A percentile compares a stretch with the other conserved stretches of the same genome.
Evolutionary conservation across 2,797 vertebrate genomes (phyloP).

Genomic region (Mallotus villosus): DNA sequence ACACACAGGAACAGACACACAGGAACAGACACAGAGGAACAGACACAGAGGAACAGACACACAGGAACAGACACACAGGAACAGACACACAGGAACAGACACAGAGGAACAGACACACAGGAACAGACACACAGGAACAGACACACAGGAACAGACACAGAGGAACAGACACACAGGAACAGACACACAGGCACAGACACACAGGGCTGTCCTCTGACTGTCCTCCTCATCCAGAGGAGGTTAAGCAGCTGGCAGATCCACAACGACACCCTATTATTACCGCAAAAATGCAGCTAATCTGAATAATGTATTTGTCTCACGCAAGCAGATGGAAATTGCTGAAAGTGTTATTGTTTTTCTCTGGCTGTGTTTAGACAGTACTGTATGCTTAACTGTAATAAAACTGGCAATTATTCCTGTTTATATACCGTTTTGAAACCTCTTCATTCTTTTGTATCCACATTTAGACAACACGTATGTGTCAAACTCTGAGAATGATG

Average conservation of each 20-base stretch:
- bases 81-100: too few relatives aligned
- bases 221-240: neutral
- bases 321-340: too few relatives aligned
- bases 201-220: neutral
- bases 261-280: neutral
- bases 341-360: neutral
- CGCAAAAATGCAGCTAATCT: neutral
- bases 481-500: conserved; percentile 88
- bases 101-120: too few relatives aligned
- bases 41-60: too few relatives aligned
- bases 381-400: neutral
- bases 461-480: conserved; percentile 86
- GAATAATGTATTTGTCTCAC: neutral
- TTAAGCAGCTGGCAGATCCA: conserved; percentile 1
- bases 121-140: too few relatives aligned
- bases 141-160: too few relatives aligned
- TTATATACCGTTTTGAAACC: neutral
- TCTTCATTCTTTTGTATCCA: neutral
- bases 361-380: neutral
- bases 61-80: too few relatives aligned
- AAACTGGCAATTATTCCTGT: neutral
- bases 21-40: too few relatives aligned
- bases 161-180: too few relatives aligned
- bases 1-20: too few relatives aligned
- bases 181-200: too few relatives aligned